Evolutionary conservation across 1,140 invertebrate genomes (phyloP).

Genomic region (Drosophila burlai): DNA sequence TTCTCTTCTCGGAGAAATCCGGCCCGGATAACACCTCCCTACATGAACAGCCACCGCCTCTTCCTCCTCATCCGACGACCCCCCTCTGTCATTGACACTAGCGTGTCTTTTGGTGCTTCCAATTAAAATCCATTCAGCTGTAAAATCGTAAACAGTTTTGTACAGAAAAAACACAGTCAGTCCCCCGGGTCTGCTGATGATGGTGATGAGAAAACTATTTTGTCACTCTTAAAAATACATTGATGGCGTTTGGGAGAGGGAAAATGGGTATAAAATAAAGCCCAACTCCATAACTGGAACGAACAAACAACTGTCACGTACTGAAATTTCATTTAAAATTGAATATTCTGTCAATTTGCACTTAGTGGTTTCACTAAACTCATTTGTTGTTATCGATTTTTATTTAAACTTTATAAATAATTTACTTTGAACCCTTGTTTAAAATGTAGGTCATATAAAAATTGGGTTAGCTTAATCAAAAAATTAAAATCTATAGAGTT

Average conservation of each 20-base stretch:
- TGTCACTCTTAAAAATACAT: constrained; percentile 28
- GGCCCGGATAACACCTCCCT: neutral
- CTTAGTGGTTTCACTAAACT: neutral
- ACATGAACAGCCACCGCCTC: neutral
- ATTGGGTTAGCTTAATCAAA: neutral
- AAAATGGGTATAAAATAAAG: constrained; percentile 27
- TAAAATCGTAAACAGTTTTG: constrained; percentile 79
- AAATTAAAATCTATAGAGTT: neutral
- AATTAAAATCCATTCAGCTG: constrained; percentile 81
- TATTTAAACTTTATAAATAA: neutral
- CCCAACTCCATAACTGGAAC: neutral
- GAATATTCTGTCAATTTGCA: neutral
- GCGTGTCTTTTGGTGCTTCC: constrained; percentile 77
- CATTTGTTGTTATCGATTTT: neutral
- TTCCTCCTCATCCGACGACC: neutral
- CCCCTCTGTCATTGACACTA: constrained; percentile 70
- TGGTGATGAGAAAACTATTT: constrained; percentile 44
- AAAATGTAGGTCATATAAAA: neutral
- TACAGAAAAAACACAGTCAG: constrained; percentile 4
- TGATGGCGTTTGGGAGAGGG: neutral
- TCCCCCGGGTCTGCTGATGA: constrained; percentile 26
- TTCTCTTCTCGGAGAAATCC: constrained; percentile 3
- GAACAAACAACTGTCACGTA: constrained; percentile 2
- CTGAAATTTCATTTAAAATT: constrained; percentile 6
- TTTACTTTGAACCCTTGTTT: neutral